These are phyloP conservation scores for Apteryx owenii DNA, from an alignment of 2,113 vertebrate genomes.

Conservation along the genomic window DNA sequence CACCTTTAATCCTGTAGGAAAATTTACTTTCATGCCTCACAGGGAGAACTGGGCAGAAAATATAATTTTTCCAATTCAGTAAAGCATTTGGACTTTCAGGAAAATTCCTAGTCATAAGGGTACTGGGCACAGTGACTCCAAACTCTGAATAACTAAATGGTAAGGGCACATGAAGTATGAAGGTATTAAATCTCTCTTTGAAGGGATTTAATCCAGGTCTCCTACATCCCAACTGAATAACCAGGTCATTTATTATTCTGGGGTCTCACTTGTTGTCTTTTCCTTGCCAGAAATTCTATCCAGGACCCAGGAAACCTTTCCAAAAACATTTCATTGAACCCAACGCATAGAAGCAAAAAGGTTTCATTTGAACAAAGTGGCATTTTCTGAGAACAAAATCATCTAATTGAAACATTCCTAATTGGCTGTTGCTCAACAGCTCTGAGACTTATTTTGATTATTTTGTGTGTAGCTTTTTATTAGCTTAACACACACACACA, in stretches of 20 bases:
- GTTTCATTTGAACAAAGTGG: neutral
- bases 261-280: neutral
- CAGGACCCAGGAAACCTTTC: neutral
- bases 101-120: neutral
- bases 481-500: neutral
- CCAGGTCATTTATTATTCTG: neutral
- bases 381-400: neutral
- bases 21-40: neutral
- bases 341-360: neutral
- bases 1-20: neutral
- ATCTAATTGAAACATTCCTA: neutral
- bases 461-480: neutral
- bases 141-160: neutral
- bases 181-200: neutral
- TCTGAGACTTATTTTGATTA: neutral
- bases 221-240: neutral
- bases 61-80: neutral
- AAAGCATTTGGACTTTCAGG: neutral
- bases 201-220: neutral
- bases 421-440: fast-evolving
- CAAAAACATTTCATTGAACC: neutral
- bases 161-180: neutral
- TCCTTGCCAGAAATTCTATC: neutral
- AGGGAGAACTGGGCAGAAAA: neutral
- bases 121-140: neutral